Conservation (phyloP, 1,140 invertebrate species). For the Drosophila mojavensis region DNA sequence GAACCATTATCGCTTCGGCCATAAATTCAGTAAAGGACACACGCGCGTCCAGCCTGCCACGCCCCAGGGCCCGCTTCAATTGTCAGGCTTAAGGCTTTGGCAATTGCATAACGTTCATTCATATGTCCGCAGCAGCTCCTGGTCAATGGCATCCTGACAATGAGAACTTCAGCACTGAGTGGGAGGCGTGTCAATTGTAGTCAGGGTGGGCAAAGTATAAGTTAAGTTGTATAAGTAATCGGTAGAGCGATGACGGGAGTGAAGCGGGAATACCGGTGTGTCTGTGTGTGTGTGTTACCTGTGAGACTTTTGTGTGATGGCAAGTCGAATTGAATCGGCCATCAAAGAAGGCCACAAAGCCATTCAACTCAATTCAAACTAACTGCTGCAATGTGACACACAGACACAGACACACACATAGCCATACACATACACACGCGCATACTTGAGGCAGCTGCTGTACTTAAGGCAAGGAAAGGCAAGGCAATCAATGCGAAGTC, state of each 20-base stretch:
- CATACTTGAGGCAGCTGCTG: neutral
- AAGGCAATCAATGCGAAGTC: neutral
- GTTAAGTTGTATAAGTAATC: conserved; percentile 34
- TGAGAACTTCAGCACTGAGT: neutral
- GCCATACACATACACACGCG: neutral
- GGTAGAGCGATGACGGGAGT: neutral
- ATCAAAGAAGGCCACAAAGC: conserved; percentile 37
- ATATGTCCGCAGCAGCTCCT: conserved; percentile 28
- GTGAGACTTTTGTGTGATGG: neutral
- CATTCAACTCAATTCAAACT: conserved; percentile 44
- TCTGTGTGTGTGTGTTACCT: neutral
- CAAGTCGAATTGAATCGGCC: conserved; percentile 15
- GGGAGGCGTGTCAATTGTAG: conserved; percentile 3
- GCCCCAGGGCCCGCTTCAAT: neutral
- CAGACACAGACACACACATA: conserved; percentile 7
- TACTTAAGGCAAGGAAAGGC: conserved; percentile 11
- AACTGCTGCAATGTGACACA: conserved; percentile 18
- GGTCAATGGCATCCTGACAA: conserved; percentile 30
- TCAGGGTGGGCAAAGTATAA: conserved; percentile 21
- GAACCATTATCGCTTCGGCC: conserved; percentile 14
- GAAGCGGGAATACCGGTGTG: neutral
- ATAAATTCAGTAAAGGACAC: neutral
- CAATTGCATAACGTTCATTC: conserved; percentile 37
- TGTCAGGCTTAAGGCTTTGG: neutral
- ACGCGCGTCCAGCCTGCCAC: neutral